Conservation (phyloP, 2,797 vertebrate genomes). For the Pitangus sulphuratus region DNA sequence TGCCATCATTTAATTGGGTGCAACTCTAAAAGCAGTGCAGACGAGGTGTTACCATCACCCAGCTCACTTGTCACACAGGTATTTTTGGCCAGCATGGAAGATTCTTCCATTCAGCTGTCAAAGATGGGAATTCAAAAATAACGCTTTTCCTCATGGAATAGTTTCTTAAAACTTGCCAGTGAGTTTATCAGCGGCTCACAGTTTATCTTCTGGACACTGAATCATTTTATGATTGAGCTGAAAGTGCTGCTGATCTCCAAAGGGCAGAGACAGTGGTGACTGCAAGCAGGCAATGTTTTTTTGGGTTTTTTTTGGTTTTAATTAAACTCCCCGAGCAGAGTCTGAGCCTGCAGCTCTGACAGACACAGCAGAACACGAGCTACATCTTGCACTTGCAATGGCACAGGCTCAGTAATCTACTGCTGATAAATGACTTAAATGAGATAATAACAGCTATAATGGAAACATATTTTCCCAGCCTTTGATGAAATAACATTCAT, state of each 20-base stretch:
- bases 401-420: neutral
- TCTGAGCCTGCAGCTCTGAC: neutral
- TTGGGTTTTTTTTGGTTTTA: neutral
- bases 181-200: neutral
- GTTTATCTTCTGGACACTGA: neutral
- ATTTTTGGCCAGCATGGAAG: neutral
- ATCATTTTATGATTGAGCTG: neutral
- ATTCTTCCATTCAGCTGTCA: neutral
- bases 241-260: neutral
- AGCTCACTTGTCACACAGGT: accelerated
- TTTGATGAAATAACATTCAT: neutral
- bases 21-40: neutral
- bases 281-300: neutral
- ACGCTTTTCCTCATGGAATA: neutral
- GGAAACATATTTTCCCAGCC: neutral
- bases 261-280: neutral
- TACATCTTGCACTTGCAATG: neutral
- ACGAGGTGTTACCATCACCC: neutral
- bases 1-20: neutral
- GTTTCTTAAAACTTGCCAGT: neutral
- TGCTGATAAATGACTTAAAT: neutral
- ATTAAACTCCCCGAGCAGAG: neutral
- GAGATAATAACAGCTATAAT: neutral
- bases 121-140: neutral
- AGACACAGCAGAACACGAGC: neutral